Percentiles rank a stretch among this genome's conserved stretches.
These are phyloP conservation scores for Myxocyprinus asiaticus DNA, from an alignment of 2,113 vertebrate genomes.

Conservation along the genomic window DNA sequence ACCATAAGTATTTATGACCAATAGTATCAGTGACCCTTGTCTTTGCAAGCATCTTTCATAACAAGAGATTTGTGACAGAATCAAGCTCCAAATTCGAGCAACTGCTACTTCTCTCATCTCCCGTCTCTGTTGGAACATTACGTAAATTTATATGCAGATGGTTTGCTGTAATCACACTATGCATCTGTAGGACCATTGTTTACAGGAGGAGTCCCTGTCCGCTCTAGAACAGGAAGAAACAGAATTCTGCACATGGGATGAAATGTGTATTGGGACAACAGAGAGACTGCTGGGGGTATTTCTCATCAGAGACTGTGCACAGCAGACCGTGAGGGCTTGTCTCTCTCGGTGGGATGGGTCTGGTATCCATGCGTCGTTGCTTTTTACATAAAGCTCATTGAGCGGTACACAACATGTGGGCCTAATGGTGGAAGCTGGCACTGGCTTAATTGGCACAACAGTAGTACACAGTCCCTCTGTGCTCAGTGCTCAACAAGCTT, in stretches of 20 bases:
- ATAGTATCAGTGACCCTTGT: no score
- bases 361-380: background rate
- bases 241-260: slow-evolving; percentile 18
- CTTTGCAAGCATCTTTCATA: no score
- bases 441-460: slow-evolving; percentile 25
- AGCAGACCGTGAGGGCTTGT: background rate
- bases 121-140: background rate
- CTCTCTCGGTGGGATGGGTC: slow-evolving; percentile 28
- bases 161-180: slow-evolving; percentile 9
- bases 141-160: no score
- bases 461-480: slow-evolving; percentile 21
- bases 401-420: slow-evolving; percentile 37
- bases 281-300: background rate
- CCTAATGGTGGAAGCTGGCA: slow-evolving; percentile 41
- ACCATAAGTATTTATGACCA: no score
- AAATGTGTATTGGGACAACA: slow-evolving; percentile 11
- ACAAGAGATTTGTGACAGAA: background rate
- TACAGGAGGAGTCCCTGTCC: background rate
- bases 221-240: slow-evolving; percentile 7
- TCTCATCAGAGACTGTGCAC: background rate
- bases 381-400: slow-evolving; percentile 35
- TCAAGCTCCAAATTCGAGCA: background rate
- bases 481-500: slow-evolving; percentile 8
- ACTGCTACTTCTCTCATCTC: background rate
- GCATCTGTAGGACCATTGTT: background rate